Conservation (phyloP, 2,797 vertebrate species). For the Vipera latastei region DNA sequence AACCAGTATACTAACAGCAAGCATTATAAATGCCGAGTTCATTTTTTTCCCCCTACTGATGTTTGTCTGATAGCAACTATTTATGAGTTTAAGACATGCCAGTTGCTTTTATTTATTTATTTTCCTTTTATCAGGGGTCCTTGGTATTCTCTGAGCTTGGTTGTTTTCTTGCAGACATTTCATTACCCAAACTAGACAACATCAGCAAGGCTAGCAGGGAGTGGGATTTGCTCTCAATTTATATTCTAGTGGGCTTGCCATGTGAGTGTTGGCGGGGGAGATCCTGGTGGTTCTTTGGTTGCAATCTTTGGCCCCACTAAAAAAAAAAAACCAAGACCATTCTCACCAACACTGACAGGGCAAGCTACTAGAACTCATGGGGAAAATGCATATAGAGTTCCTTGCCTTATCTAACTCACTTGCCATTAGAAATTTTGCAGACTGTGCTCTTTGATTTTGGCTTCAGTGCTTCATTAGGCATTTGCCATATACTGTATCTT, state of each 20-base stretch:
- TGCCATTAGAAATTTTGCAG: background rate
- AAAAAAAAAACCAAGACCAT: background rate
- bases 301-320: background rate
- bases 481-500: background rate
- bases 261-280: background rate
- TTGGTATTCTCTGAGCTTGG: background rate
- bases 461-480: background rate
- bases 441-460: background rate
- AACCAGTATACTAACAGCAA: conserved; percentile 16
- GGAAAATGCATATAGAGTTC: background rate
- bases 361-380: background rate
- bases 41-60: background rate
- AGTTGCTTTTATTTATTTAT: conserved; percentile 2
- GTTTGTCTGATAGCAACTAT: conserved; percentile 16
- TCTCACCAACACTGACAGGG: background rate
- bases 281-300: background rate
- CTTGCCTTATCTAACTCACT: background rate
- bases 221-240: background rate
- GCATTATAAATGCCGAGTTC: background rate
- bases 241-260: background rate
- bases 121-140: background rate
- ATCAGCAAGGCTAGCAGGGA: background rate
- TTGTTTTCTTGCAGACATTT: background rate
- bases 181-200: background rate
- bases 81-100: conserved; percentile 3